Evolutionary conservation across 2,888 invertebrate species (phyloP).

Genomic region (Adineta ricciae): DNA sequence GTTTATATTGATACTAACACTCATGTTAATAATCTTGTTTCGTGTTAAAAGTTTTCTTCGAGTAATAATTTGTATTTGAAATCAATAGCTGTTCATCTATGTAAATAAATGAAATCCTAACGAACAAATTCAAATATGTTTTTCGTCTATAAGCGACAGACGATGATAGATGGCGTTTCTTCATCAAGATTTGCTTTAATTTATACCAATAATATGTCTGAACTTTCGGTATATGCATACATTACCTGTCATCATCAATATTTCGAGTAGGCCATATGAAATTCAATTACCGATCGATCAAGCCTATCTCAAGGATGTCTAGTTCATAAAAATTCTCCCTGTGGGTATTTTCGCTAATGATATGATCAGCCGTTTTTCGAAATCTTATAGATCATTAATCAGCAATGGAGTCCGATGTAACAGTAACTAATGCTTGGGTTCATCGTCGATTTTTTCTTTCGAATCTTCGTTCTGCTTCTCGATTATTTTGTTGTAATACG

Average conservation of each 20-base stretch:
- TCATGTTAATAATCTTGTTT: neutral
- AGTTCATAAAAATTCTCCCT: no score
- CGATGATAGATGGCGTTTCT: neutral
- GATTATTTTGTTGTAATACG: conserved; percentile 18
- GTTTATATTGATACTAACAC: conserved; percentile 15
- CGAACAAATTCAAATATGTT: no score
- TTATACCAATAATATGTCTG: neutral
- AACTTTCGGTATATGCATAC: no score
- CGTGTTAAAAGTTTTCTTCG: neutral
- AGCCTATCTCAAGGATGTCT: no score
- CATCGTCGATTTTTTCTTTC: conserved; percentile 23
- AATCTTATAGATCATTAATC: neutral
- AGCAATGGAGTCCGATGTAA: neutral
- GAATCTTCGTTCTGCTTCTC: neutral
- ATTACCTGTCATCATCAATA: neutral
- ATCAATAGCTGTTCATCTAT: neutral
- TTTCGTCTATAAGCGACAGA: neutral
- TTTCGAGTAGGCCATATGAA: neutral
- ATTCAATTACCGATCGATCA: no score
- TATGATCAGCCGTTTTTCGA: no score
- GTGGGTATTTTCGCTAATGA: no score
- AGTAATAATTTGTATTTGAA: neutral
- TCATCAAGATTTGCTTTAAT: neutral
- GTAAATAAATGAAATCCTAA: neutral
- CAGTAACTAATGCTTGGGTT: neutral